phyloP scores from a whole-genome alignment of 2,888 invertebrate genomes.

The Sphaerophoria taeniata region DNA sequence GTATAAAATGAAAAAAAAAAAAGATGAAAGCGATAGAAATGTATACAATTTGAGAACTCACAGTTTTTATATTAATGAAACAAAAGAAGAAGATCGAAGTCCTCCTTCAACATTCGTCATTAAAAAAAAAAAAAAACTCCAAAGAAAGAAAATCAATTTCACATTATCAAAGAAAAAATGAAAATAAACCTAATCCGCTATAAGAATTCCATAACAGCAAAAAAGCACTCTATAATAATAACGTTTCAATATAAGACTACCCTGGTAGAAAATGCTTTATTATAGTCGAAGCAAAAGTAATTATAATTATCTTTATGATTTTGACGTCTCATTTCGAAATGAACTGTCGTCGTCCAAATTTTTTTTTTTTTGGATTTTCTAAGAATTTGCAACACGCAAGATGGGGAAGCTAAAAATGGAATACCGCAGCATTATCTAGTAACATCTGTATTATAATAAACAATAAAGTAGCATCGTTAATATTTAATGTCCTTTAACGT shows the following conservation, averaged over 20 bases:
- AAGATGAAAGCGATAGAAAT: too few relatives aligned
- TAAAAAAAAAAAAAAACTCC: not conserved
- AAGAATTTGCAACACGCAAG: not conserved
- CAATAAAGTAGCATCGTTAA: not conserved
- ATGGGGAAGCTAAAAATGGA: not conserved
- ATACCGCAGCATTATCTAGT: not conserved
- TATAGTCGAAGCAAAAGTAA: constrained; percentile 60
- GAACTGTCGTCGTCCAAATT: not conserved
- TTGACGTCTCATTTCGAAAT: not conserved
- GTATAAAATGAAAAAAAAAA: too few relatives aligned
- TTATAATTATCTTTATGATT: constrained; percentile 50
- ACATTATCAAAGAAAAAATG: not conserved
- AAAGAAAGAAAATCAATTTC: constrained; percentile 7
- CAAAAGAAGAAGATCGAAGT: too few relatives aligned
- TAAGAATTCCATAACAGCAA: constrained; percentile 33
- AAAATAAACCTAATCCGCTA: constrained; percentile 8
- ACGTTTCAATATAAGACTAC: not conserved
- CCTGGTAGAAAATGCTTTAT: constrained; percentile 4
- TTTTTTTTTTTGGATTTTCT: not conserved
- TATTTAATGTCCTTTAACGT: not conserved
- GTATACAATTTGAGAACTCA: too few relatives aligned
- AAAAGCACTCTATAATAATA: not conserved
- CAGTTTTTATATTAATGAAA: not conserved
- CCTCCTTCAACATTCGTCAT: not conserved
- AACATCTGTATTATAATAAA: not conserved